Evolutionary conservation across 2,888 invertebrate genomes (phyloP), one percentile per base, ranked within the genome.

Genomic region (Phalera bucephala): DNA sequence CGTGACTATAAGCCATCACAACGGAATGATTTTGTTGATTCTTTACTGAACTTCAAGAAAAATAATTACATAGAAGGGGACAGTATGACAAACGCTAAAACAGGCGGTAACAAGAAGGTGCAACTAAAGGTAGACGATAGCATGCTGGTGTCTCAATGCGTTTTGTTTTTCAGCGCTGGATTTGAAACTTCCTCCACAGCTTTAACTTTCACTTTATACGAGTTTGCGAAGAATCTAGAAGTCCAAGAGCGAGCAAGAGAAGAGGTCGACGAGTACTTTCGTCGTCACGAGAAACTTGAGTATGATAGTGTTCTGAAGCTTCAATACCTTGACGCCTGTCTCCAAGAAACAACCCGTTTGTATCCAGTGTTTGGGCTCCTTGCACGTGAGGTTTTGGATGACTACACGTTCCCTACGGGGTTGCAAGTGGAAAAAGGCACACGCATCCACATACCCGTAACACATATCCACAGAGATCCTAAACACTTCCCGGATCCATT

Each of bases 11-110:
- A 23, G 7, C 35, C 35, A 2, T 17, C 23, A 5, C 0, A 20
- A 8, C 14, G 23, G 11, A 28, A 35, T 11, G 35, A 35, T n/a
- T 29, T 23, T 12, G 35, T 35, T 7, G 35, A 35, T 29, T 6
- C n/a, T 5, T 7, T 34, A 6, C 28, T 34, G 15, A 17, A 2
- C 22, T 17, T 29, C 3, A 35, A 17, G 5, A 10, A 29, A 15
- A n/a, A n/a, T 1, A 11, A n/a, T 20, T 11, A 19, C 8, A 11
- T 27, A 20, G 11, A 6, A 20, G 22, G 22, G 2, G 33, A 33
- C n/a, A 27, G 33, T n/a, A 14, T 33, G 12, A 27, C n/a, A 3
- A 26, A 12, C 14, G 7, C 2, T 2, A 33, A 33, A 19, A 12
- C 20, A 5, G 27, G 33, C 7, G 5, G 7, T 19, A 5, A 20